A percentile compares a stretch with the other conserved stretches of the same genome.
Evolutionary conservation across 2,888 invertebrate species (phyloP).

Genomic region (Cantharis flavilabris): DNA sequence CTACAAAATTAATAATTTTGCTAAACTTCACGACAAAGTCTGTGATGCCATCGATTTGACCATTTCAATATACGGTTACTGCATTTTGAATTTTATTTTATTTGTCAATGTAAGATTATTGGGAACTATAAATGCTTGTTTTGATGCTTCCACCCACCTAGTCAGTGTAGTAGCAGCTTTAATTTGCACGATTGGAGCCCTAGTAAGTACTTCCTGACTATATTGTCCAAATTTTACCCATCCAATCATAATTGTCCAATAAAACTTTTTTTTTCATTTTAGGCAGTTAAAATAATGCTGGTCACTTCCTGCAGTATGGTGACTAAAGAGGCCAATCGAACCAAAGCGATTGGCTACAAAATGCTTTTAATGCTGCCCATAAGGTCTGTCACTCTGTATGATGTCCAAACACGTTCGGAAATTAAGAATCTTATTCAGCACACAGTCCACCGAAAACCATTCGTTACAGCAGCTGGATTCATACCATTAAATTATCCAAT

Average conservation of each 20-base stretch:
- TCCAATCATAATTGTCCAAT: no score
- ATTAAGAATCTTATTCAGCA: constrained; percentile 23
- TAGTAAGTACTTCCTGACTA: background rate
- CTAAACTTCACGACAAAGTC: background rate
- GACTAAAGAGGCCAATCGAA: constrained; percentile 32
- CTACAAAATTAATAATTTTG: background rate
- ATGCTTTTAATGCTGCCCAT: constrained; percentile 33
- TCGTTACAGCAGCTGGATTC: constrained; percentile 30
- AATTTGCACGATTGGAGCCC: background rate
- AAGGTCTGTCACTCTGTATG: background rate
- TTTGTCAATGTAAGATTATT: background rate
- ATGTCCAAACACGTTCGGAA: constrained; percentile 8
- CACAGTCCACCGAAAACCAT: constrained; percentile 11
- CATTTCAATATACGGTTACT: background rate
- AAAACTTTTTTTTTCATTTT: constrained; percentile 3
- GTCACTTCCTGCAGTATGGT: constrained; percentile 31
- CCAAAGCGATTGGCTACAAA: constrained; percentile 30
- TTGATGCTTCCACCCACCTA: background rate
- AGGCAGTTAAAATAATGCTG: constrained; percentile 29
- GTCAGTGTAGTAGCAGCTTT: background rate
- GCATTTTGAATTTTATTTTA: background rate
- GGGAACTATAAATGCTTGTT: background rate
- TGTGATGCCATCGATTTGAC: background rate
- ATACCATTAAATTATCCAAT: constrained; percentile 22
- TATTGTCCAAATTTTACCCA: background rate